Evolutionary conservation across 2,888 invertebrate genomes (phyloP).

Genomic region (Lacanobia oleracea): DNA sequence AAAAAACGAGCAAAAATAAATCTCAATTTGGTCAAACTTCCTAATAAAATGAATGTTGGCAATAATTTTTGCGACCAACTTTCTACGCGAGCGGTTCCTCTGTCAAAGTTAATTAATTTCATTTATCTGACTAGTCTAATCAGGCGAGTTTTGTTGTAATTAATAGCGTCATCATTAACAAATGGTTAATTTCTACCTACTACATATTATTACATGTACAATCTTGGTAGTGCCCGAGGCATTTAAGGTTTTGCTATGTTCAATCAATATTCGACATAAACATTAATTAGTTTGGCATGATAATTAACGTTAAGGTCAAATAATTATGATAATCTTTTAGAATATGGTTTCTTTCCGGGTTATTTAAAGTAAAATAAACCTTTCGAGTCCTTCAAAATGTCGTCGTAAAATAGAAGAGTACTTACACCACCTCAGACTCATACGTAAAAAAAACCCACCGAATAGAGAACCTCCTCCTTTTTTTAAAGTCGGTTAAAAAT

Average conservation of each 20-base stretch:
- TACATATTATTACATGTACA: not conserved
- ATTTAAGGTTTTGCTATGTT: not conserved
- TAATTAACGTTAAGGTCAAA: not conserved
- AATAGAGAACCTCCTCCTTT: too few species aligned
- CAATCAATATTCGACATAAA: too few species aligned
- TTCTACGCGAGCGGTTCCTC: constrained; percentile 71
- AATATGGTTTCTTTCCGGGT: not conserved
- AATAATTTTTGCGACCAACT: constrained; percentile 72
- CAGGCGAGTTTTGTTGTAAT: constrained; percentile 70
- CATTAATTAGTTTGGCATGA: too few species aligned
- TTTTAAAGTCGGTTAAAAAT: too few species aligned
- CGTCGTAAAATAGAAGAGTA: too few species aligned
- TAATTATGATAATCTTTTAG: not conserved
- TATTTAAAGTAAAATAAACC: too few species aligned
- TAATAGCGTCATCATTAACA: constrained; percentile 47
- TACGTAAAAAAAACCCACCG: too few species aligned
- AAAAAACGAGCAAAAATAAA: constrained; percentile 51
- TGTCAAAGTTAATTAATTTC: constrained; percentile 73
- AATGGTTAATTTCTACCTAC: constrained; percentile 21
- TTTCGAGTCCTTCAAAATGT: too few species aligned
- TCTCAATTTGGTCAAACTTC: constrained; percentile 48
- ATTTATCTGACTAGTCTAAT: constrained; percentile 71
- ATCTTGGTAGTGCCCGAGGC: constrained; percentile 11
- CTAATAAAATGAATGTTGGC: constrained; percentile 37
- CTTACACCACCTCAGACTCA: too few species aligned